A percentile compares a stretch with the other conserved stretches of the same genome.
Evolutionary conservation across 1,140 invertebrate genomes (phyloP).

Genomic region (Lordiphosa stackelbergi): DNA sequence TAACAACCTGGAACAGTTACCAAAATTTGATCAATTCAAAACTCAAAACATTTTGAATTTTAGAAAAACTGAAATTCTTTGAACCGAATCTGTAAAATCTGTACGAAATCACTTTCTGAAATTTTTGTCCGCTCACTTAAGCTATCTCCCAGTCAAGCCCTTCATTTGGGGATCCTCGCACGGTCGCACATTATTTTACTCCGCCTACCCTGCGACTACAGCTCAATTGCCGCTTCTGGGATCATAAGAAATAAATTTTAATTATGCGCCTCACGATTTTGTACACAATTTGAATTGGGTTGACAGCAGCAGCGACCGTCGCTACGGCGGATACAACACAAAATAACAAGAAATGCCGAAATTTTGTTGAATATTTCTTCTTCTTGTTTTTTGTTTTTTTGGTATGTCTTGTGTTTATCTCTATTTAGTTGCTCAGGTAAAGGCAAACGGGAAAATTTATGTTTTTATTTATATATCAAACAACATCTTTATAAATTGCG

Average conservation of each 20-base stretch:
- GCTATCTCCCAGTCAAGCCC: too few relatives aligned
- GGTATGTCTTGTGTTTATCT: constrained; percentile 26
- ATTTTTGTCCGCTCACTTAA: too few relatives aligned
- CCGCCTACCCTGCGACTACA: too few relatives aligned
- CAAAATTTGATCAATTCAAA: too few relatives aligned
- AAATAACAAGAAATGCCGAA: constrained; percentile 38
- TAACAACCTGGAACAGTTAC: too few relatives aligned
- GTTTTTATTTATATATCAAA: constrained; percentile 31
- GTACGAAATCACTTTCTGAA: too few relatives aligned
- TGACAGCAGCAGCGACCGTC: constrained; percentile 46
- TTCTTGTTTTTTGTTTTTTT: constrained; percentile 12
- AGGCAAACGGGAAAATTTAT: constrained; percentile 29
- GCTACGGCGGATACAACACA: constrained; percentile 9
- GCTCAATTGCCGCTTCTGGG: too few relatives aligned
- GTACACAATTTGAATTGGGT: constrained; percentile 74
- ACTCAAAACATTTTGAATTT: too few relatives aligned
- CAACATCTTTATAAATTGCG: constrained; percentile 72
- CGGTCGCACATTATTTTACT: too few relatives aligned
- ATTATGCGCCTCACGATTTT: constrained; percentile 71
- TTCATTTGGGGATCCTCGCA: too few relatives aligned
- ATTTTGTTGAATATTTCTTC: constrained; percentile 31
- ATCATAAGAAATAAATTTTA: constrained; percentile 53
- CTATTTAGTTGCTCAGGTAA: constrained; percentile 42
- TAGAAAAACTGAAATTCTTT: too few relatives aligned
- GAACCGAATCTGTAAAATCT: too few relatives aligned